Evolutionary conservation across 2,113 vertebrate genomes (phyloP), one percentile per base, ranked within the genome.

Genomic region (Toxostoma redivivum): DNA sequence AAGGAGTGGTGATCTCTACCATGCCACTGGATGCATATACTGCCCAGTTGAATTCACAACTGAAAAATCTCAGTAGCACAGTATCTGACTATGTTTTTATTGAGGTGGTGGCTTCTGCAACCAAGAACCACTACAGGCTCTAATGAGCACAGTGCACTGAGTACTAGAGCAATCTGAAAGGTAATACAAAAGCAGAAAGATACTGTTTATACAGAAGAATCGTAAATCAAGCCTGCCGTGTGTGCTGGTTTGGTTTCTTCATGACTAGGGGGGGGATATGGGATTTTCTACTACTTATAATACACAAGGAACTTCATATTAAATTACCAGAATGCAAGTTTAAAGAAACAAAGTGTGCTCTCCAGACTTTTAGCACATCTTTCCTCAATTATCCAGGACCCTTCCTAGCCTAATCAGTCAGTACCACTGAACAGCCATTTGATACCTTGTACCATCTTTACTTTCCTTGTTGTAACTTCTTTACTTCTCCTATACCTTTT

Each of bases 191-290:
- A 93, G 19, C 14, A 74, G 13, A 50, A 71, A 40, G 24, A n/a
- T 38, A 37, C 0, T 60, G 25, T 60, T 92, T 58, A 7, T 38
- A 79, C 38, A 35, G 16, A 22, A 86, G 30, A 86, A 57, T 13
- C 2, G 2, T 12, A 65, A 77, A 56, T 38, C 61, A 74, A 81
- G 47, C 47, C 42, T 66, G 54, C 15, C 0, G 0, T 3, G 25
- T 12, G 31, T 37, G 48, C 61, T 64, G 44, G 12, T 73, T 60
- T 57, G 31, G 31, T 9, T 80, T 58, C 57, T 38, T 67, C 72
- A 17, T 51, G 28, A 62, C 47, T 22, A 33, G 47, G 50, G 11
- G 7, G 7, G 7, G 6, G 3, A 3, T 17, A 58, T 0, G 0
- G 12, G 21, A 30, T 33, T 76, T 76, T 54, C 30, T 54, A 57